Evolutionary conservation across 2,113 vertebrate species (phyloP).

Genomic region (Calidris pygmaea): DNA sequence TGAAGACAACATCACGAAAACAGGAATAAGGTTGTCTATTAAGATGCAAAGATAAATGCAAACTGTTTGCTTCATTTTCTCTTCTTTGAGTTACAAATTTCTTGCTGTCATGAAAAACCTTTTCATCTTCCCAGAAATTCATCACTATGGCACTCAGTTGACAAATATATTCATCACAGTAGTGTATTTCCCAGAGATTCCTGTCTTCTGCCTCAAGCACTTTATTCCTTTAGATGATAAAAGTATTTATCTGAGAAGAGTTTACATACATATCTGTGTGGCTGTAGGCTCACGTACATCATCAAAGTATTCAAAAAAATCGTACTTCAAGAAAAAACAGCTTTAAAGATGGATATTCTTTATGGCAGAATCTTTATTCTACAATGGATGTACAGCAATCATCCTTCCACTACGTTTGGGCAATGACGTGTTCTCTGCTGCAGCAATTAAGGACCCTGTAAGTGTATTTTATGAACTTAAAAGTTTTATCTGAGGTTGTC

Average conservation of each 20-base stretch:
- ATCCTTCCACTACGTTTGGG: neutral
- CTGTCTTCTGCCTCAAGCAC: slow-evolving; percentile 52
- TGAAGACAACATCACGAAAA: slow-evolving; percentile 46
- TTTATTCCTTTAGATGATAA: slow-evolving; percentile 56
- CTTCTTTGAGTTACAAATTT: slow-evolving; percentile 63
- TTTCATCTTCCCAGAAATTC: slow-evolving; percentile 67
- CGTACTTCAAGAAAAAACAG: neutral
- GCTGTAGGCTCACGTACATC: neutral
- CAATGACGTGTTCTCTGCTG: neutral
- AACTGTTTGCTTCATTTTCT: slow-evolving; percentile 59
- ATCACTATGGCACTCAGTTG: neutral
- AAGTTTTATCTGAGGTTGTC: neutral
- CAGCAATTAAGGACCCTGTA: neutral
- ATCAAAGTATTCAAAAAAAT: slow-evolving; percentile 6
- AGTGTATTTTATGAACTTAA: neutral
- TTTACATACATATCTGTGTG: slow-evolving; percentile 27
- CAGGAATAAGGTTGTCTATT: slow-evolving; percentile 57
- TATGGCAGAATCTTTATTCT: neutral
- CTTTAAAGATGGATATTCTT: neutral
- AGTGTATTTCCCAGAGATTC: slow-evolving; percentile 49
- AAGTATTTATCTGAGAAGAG: slow-evolving; percentile 52
- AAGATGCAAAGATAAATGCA: slow-evolving; percentile 59
- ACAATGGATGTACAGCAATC: neutral
- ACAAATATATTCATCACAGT: slow-evolving; percentile 66
- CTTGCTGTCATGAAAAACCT: slow-evolving; percentile 55